A percentile compares a stretch with the other conserved stretches of the same genome.
phyloP scores from a whole-genome alignment of 2,888 invertebrate genomes.

The Cenopis cana region DNA sequence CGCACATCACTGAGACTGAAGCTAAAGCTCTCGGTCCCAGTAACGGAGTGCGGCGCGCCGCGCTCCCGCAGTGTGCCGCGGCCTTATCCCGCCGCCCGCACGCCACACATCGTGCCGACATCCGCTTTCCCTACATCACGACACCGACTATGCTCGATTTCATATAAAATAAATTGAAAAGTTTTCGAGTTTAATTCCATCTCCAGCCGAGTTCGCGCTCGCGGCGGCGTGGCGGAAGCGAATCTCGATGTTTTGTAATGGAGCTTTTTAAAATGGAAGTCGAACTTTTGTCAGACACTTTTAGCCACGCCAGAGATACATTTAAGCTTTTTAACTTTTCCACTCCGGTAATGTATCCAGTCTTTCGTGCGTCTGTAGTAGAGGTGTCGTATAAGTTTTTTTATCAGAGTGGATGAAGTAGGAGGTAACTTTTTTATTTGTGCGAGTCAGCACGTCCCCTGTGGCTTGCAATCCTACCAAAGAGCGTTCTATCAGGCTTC shows the following conservation, averaged over 20 bases:
- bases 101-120: conserved; percentile 51
- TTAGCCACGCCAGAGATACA: conserved; percentile 84
- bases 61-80: conserved; percentile 24
- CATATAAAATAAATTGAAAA: conserved; percentile 80
- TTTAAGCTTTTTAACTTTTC: conserved; percentile 86
- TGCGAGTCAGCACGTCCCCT: conserved; percentile 65
- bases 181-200: conserved; percentile 80
- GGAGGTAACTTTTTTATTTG: conserved; percentile 71
- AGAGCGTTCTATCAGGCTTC: conserved; percentile 70
- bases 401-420: conserved; percentile 71
- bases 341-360: conserved; percentile 84
- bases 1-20: conserved; percentile 62
- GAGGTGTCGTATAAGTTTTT: conserved; percentile 77
- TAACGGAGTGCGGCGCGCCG: conserved; percentile 51
- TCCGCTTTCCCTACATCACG: conserved; percentile 60
- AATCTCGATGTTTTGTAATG: conserved; percentile 85
- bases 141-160: conserved; percentile 70
- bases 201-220: conserved; percentile 71
- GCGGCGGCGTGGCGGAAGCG: conserved; percentile 80
- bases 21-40: conserved; percentile 57
- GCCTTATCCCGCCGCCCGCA: conserved; percentile 7
- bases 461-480: conserved; percentile 71
- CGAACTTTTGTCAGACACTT: conserved; percentile 86
- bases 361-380: conserved; percentile 75
- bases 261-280: conserved; percentile 85